Evolutionary conservation across 2,797 vertebrate genomes (phyloP), one percentile per base, ranked within the genome.

Genomic region (Gorsachius magnificus): DNA sequence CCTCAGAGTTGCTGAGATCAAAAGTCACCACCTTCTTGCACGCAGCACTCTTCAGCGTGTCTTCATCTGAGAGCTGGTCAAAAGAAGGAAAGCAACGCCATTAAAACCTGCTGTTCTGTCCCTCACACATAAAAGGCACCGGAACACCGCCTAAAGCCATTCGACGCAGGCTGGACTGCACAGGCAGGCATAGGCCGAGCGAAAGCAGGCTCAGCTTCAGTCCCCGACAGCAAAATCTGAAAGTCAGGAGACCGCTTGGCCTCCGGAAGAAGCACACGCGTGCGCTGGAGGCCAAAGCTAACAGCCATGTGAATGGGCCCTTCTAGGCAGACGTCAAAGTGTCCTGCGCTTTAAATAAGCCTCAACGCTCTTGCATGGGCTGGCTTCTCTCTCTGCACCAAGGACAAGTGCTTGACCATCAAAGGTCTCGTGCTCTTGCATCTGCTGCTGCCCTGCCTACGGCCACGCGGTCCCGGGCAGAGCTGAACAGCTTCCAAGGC

Each of bases 1-100:
- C 98, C 24, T 98, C 99, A 0, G 98, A 98, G 69, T 97, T 98
- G 5, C 98, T 99, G 93, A 99, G 97, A 77, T 99, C 98, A 83
- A 99, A 99, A 35, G 98, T 99, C 94, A 98, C 98, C 57, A 97
- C 93, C 94, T 98, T 99, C 97, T 98, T 99, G 80, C 96, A 95
- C 0, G 96, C 97, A 19, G 93, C 46, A 31, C 95, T 96, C 76
- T 89, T 98, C 61, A 97, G 95, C 0, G 94, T 93, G 45, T 98
- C 98, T 25, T 98, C 98, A 33, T 98, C 98, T 16, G 98, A 98
- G 53, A 97, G 92, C 98, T 98, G 82, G 8, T 10, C 45, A 71
- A 51, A 31, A 88, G 61, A 10, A 69, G 31, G 63, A 68, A 46
- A 66, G 53, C 22, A 50, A 46, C 0, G 16, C 76, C 56, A 51